phyloP scores from a whole-genome alignment of 2,113 vertebrate species.

The Capricornis sumatraensis region DNA sequence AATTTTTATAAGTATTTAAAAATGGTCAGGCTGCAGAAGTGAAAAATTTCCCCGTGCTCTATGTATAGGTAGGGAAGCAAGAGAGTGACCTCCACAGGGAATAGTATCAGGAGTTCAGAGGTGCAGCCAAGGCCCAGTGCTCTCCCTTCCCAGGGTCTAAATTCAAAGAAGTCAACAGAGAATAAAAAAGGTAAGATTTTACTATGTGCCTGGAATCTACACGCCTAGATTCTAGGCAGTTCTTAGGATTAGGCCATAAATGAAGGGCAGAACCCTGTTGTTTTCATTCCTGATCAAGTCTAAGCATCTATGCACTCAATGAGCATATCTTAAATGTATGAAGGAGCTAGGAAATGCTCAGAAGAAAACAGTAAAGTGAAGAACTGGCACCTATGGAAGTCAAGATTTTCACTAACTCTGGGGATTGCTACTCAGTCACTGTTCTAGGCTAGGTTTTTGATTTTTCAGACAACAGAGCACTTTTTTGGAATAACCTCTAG shows the following conservation, averaged over 20 bases:
- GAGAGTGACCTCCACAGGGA: background rate
- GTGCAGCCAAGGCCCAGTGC: background rate
- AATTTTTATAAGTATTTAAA: constrained; percentile 16
- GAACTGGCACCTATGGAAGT: background rate
- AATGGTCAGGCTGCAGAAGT: background rate
- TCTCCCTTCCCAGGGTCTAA: background rate
- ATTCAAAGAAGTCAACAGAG: background rate
- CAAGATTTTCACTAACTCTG: background rate
- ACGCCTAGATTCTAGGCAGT: background rate
- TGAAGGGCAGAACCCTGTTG: background rate
- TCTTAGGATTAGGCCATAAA: background rate
- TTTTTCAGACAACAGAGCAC: background rate
- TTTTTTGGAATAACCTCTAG: background rate
- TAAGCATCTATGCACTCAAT: background rate
- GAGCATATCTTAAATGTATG: background rate
- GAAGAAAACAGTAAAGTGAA: background rate
- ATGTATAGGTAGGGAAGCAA: background rate
- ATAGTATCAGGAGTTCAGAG: background rate
- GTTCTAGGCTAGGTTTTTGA: background rate
- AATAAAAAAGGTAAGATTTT: background rate
- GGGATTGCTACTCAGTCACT: background rate
- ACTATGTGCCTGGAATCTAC: background rate
- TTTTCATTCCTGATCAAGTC: constrained; percentile 1
- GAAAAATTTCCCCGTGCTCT: background rate
- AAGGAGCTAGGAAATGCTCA: background rate